Evolutionary conservation across 2,888 invertebrate genomes (phyloP).

Genomic region (Megalurothrips usitatus): DNA sequence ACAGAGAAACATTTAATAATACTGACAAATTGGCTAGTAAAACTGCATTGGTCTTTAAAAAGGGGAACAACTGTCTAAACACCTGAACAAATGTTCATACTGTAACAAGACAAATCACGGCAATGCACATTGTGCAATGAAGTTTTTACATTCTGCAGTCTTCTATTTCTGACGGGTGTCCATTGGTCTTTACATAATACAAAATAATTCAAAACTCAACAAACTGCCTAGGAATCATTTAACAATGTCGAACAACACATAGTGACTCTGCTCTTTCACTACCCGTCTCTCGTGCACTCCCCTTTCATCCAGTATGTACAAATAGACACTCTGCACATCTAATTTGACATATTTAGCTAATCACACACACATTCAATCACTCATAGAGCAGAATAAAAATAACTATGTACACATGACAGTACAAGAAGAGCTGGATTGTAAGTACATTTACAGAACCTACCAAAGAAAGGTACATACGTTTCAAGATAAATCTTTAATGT

Average conservation of each 20-base stretch:
- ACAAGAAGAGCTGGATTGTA: not conserved
- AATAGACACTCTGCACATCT: not conserved
- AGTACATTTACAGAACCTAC: not conserved
- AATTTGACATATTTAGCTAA: not conserved
- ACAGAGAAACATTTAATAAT: slow-evolving; percentile 21
- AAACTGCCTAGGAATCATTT: not conserved
- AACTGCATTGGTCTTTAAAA: slow-evolving; percentile 12
- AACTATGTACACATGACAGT: not conserved
- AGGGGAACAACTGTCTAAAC: not conserved
- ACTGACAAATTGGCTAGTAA: slow-evolving; percentile 20
- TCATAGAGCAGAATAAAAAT: not conserved
- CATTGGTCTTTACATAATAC: too few relatives aligned
- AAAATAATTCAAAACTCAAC: not conserved
- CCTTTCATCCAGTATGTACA: not conserved
- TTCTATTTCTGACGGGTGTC: too few relatives aligned
- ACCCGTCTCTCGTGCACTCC: not conserved
- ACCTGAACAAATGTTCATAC: not conserved
- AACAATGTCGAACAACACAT: not conserved
- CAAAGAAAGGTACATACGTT: not conserved
- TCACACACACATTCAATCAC: not conserved
- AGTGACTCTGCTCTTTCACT: not conserved
- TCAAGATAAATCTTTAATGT: not conserved
- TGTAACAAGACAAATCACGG: not conserved
- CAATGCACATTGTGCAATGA: not conserved
- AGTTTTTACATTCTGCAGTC: too few relatives aligned